Evolutionary conservation across 2,888 invertebrate genomes (phyloP).

Genomic region (Hesperia comma): DNA sequence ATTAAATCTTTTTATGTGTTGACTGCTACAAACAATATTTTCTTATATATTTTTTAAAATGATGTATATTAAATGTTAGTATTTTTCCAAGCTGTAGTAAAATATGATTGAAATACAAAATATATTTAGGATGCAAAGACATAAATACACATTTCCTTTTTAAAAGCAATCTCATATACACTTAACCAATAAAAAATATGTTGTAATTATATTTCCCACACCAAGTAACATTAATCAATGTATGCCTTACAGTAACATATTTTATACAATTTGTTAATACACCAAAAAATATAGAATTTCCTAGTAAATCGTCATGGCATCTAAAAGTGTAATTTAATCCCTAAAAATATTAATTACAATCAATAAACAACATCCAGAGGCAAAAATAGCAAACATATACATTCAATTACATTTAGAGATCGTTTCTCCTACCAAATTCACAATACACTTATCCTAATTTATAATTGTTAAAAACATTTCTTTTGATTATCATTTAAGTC

Average conservation of each 20-base stretch:
- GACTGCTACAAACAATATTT: too few species aligned
- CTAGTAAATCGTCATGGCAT: background rate
- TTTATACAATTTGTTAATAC: conserved; percentile 1
- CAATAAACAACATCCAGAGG: conserved; percentile 10
- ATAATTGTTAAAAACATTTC: conserved; percentile 2
- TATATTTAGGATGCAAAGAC: too few species aligned
- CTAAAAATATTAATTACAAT: conserved; percentile 3
- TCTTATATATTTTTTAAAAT: too few species aligned
- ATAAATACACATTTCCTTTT: too few species aligned
- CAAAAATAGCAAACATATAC: conserved; percentile 15
- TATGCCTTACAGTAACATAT: background rate
- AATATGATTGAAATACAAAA: too few species aligned
- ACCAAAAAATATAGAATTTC: conserved; percentile 9
- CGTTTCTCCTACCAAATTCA: conserved; percentile 6
- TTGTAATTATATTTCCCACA: background rate
- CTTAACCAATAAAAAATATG: too few species aligned
- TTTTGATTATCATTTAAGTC: background rate
- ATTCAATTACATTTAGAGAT: conserved; percentile 19
- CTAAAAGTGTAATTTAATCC: conserved; percentile 7
- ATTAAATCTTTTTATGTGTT: too few species aligned
- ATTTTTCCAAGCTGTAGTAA: too few species aligned
- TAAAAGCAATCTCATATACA: background rate
- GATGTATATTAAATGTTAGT: too few species aligned
- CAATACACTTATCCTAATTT: conserved; percentile 1
- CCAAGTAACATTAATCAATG: background rate